A percentile compares a stretch with the other conserved stretches of the same genome.
Evolutionary conservation across 2,888 invertebrate species (phyloP).

Genomic region (Cerastis leucographa): DNA sequence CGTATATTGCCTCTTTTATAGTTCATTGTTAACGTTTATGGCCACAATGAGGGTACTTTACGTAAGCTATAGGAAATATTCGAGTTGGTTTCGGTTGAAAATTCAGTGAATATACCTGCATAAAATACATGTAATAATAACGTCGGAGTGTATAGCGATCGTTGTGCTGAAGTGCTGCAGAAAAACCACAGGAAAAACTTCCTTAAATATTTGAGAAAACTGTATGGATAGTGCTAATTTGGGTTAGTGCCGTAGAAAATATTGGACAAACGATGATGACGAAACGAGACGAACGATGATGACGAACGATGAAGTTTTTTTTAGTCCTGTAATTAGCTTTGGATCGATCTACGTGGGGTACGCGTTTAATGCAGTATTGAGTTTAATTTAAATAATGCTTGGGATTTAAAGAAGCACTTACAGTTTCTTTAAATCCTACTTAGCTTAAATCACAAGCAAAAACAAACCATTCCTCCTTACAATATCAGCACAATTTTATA

Average conservation of each 20-base stretch:
- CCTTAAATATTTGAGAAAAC: not conserved
- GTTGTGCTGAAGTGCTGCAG: slow-evolving; percentile 55
- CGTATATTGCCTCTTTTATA: slow-evolving; percentile 61
- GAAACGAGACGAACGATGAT: too few species aligned
- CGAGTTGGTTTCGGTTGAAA: slow-evolving; percentile 48
- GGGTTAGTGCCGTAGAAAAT: too few species aligned
- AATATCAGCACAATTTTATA: slow-evolving; percentile 45
- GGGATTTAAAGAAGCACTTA: not conserved
- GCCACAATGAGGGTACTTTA: slow-evolving; percentile 59
- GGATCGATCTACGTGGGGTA: not conserved
- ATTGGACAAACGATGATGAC: not conserved
- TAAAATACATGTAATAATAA: slow-evolving; percentile 48
- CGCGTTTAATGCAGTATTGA: not conserved
- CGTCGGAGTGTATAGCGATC: slow-evolving; percentile 47
- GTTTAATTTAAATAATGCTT: not conserved
- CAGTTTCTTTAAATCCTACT: too few species aligned
- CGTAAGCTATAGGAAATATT: slow-evolving; percentile 55
- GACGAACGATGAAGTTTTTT: not conserved
- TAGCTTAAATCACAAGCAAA: not conserved
- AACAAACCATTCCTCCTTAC: slow-evolving; percentile 18
- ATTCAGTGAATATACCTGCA: slow-evolving; percentile 47
- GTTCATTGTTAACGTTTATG: slow-evolving; percentile 56
- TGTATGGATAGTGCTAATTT: not conserved
- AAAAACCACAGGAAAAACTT: slow-evolving; percentile 28
- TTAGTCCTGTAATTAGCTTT: not conserved